phyloP scores from a whole-genome alignment of 2,113 vertebrate genomes.

The Tylochromis polylepis region DNA sequence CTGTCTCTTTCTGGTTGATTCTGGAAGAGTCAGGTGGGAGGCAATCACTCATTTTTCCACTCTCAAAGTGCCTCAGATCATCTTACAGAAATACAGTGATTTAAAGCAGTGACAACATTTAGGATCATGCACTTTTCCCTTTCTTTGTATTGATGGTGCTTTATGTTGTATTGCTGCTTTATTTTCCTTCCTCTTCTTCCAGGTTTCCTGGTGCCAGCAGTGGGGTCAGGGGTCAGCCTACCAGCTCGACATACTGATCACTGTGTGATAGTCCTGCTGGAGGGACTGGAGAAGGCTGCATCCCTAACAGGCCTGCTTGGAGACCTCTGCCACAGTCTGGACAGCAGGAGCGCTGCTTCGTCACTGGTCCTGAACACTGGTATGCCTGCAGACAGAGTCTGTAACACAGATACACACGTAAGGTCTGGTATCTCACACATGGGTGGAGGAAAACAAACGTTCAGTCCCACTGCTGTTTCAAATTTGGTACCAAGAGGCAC shows the following conservation, averaged over 20 bases:
- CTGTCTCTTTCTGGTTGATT: neutral
- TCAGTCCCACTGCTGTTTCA: neutral
- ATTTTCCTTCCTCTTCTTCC: neutral
- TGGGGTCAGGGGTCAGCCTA: neutral
- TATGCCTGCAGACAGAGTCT: conserved; percentile 33
- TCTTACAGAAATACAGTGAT: neutral
- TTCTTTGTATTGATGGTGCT: neutral
- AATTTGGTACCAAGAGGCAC: neutral
- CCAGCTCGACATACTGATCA: conserved; percentile 55
- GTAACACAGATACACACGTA: neutral
- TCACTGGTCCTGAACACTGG: conserved; percentile 78
- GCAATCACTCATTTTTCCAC: neutral
- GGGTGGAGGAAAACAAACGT: neutral
- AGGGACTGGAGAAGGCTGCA: conserved; percentile 83
- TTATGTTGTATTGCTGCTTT: neutral
- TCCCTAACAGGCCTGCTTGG: conserved; percentile 85
- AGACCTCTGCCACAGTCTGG: conserved; percentile 86
- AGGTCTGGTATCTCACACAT: neutral
- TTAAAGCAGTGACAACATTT: neutral
- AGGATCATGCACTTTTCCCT: neutral
- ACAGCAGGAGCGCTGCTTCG: conserved; percentile 78
- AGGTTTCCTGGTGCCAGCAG: conserved; percentile 86
- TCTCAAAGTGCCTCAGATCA: neutral
- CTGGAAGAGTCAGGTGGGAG: neutral
- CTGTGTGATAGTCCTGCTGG: conserved; percentile 83